Evolutionary conservation across 1,140 invertebrate genomes (phyloP).

Genomic region (Saccostrea glomerata): DNA sequence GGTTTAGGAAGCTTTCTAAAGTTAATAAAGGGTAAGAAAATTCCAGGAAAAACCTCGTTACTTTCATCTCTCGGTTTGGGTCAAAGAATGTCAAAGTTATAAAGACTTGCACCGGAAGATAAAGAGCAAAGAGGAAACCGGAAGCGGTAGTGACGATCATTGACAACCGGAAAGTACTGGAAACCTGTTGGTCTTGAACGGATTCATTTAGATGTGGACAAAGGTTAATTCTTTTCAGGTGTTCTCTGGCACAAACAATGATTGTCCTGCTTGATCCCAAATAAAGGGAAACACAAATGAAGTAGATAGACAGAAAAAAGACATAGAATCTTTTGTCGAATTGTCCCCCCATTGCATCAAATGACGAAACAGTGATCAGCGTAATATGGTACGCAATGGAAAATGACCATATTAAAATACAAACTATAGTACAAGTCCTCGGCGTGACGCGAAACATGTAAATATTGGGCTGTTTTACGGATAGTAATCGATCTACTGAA

Average conservation of each 20-base stretch:
- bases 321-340: not conserved
- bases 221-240: not conserved
- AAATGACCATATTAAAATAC: not conserved
- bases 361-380: not conserved
- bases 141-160: constrained; percentile 2
- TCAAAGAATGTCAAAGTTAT: not conserved
- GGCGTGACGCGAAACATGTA: not conserved
- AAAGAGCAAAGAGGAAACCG: not conserved
- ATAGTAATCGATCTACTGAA: not conserved
- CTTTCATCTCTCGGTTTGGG: not conserved
- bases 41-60: not conserved
- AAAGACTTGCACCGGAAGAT: not conserved
- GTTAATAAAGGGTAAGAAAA: constrained; percentile 3
- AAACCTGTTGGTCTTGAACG: not conserved
- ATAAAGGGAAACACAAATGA: not conserved
- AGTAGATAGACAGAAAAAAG: not conserved
- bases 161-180: constrained; percentile 4
- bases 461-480: not conserved
- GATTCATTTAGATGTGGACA: not conserved
- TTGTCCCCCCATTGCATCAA: not conserved
- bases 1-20: not conserved
- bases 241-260: not conserved
- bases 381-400: not conserved
- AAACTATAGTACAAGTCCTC: not conserved
- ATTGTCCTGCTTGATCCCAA: not conserved